Base-by-base conservation (phyloP, 2,113 vertebrate species). In the Anolis carolinensis region DNA sequence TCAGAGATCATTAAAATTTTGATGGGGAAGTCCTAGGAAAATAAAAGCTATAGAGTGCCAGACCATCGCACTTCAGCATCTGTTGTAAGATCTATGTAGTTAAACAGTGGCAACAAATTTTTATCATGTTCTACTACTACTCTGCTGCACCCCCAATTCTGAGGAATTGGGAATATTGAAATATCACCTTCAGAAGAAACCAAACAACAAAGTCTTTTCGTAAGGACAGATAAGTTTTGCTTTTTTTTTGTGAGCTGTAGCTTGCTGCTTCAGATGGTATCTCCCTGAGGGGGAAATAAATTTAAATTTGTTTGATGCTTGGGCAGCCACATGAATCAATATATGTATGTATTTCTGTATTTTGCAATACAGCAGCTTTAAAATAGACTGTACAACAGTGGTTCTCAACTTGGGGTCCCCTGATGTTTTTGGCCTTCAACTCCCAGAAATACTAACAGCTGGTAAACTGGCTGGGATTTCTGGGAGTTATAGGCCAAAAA, bases 221-320 rank as follows among this genome's bases (percentile, higher is more conserved):
- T 55, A 55, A 55, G 14, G 52, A 55, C 5, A 55, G 2, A 55
- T 55, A 55, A 55, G 52, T 10, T 55, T 13, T 55, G 52, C 52
- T 55, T 55, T 10, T 52, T 52, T 4, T 55, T 2, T 55, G 52
- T 55, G 52, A 55, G 14, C 52, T 55, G 9, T 55, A 44, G 39
- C 39, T 44, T 44, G 39, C 39, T 44, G 2, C 39, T 44, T 44
- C 39, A 44, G 39, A 44, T 44, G 39, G 39, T 44, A 44, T 44
- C 39, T 44, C 39, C 39, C 39, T 44, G 39, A 44, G 39, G 39
- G 39, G 39, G 39, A 44, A 44, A 2, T 68, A 2, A 68, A 77
- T 59, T 16, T 77, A 34, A 44, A 44, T 44, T 5, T 44, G 36
- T 0, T 0, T 8, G 3, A 1, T 23, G 23, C n/a, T 68, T 21